phyloP scores from a whole-genome alignment of 1,140 invertebrate genomes.

The Tachypleus tridentatus region DNA sequence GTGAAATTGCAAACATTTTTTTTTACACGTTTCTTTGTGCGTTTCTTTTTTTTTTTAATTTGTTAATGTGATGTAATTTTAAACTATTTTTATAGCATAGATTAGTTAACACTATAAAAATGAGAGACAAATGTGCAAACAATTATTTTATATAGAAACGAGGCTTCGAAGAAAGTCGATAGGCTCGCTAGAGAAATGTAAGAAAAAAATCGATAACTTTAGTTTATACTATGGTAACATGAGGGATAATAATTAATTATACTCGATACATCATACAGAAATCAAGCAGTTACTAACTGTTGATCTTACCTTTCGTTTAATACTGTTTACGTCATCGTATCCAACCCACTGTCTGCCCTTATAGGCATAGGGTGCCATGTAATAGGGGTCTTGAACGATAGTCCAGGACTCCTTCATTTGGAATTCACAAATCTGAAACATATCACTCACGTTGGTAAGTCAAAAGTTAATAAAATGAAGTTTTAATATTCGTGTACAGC shows the following conservation, averaged over 20 bases:
- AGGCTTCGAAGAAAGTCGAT: no score
- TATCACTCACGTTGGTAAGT: neutral
- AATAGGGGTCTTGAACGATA: conserved; percentile 39
- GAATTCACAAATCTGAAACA: conserved; percentile 26
- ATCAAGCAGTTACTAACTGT: conserved; percentile 32
- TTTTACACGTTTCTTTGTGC: no score
- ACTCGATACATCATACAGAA: conserved; percentile 32
- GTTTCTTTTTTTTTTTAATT: no score
- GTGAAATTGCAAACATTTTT: conserved; percentile 13
- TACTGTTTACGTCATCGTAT: conserved; percentile 54
- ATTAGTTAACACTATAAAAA: no score
- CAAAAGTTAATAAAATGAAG: neutral
- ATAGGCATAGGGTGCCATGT: conserved; percentile 50
- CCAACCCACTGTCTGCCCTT: conserved; percentile 55
- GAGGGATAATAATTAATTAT: conserved; percentile 14
- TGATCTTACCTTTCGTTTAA: conserved; percentile 14
- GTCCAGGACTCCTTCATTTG: conserved; percentile 34
- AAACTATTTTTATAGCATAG: no score
- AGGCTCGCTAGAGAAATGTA: no score
- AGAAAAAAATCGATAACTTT: no score
- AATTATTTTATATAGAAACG: no score
- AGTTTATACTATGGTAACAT: no score
- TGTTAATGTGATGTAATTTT: no score
- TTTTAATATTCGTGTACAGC: neutral
- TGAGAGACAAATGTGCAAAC: no score